Evolutionary conservation across 2,113 vertebrate genomes (phyloP), one percentile per base, ranked within the genome.

Genomic region (Melanostigma gelatinosum): DNA sequence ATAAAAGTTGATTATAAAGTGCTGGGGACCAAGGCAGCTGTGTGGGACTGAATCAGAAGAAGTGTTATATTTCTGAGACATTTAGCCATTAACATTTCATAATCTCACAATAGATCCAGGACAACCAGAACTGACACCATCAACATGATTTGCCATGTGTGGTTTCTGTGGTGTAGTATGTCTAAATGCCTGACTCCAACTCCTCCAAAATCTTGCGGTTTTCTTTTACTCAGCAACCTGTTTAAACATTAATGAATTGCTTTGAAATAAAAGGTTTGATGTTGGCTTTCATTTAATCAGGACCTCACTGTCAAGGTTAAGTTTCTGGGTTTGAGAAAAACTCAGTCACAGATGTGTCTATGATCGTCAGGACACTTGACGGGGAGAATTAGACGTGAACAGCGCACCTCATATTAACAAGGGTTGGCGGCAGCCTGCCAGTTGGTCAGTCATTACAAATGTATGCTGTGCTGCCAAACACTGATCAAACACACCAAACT

Each of bases 361-460:
- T 32, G 22, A 62, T 4, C 8, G 48, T 67, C 40, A 40, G 27
- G n/a, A 62, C 38, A 8, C 48, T 79, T 38, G 46, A 73, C 22
- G 36, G 67, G 55, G 16, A 64, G 8, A 46, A 22, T 13, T 20
- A 8, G 22, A 70, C 3, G 36, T 62, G 74, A 34, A 48, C 1
- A 16, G 24, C 18, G 40, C 46, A 63, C 36, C 69, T 85, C 32
- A 69, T 44, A 44, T 38, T 57, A 54, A 69, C 44, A 13, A 71
- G 48, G 4, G 42, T 36, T 44, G 36, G 58, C 52, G 54, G 52
- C 66, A 46, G 75, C 40, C 16, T 0, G 8, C 24, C 70, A 42
- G 24, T 65, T 29, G 42, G 48, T 18, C 38, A 55, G 15, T 44
- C 32, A 55, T 78, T 66, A 66, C 60, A 61, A 63, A 81, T 57